Base-by-base conservation (phyloP, 1,140 invertebrate species). In the Saccostrea echinata region DNA sequence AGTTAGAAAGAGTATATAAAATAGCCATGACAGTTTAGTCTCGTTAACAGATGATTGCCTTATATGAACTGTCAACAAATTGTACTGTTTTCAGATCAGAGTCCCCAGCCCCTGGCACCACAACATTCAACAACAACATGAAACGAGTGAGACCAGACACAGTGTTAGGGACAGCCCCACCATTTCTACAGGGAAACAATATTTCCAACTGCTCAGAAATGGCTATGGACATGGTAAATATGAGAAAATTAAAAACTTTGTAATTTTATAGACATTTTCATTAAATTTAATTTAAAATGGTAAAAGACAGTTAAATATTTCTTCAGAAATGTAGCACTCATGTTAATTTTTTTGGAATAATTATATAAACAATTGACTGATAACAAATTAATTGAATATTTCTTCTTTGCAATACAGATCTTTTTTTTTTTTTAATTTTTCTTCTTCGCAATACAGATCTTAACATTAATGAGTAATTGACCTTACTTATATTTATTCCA, bases 151-250 rank as follows among this genome's bases (percentile, higher is more conserved):
- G 88, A 24, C 85, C 90, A 43, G 92, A 93, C 57, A 71, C 87
- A n/a, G 89, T 92, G 18, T 84, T 94, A 13, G 92, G 93, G n/a
- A 51, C 85, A 9, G 53, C 90, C 0, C 92, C 93, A 24, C 82
- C 88, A 12, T 94, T 94, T 86, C 90, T 94, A 6, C 88, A 91
- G 85, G 90, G 91, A 30, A 90, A 85, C 24, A 84, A 81, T 12
- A 88, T 90, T 18, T 83, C 91, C 12, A 86, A 88, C 12, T 53
- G 84, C 1, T 90, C 91, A 51, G 88, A 90, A 51, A 82, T 51
- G 55, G 21, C 88, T 2, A 86, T 90, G 76, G 52, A 68, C 9
- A 24, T 90, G 88, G 90, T 91, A 87, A 27, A 33, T 86, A 52
- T 30, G 11, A 57, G 68, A 80, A 57, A 52, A 33, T 12, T 16